These are phyloP conservation scores for Cheilosia impressa DNA, from an alignment of 2,888 invertebrate species.

Conservation along the genomic window DNA sequence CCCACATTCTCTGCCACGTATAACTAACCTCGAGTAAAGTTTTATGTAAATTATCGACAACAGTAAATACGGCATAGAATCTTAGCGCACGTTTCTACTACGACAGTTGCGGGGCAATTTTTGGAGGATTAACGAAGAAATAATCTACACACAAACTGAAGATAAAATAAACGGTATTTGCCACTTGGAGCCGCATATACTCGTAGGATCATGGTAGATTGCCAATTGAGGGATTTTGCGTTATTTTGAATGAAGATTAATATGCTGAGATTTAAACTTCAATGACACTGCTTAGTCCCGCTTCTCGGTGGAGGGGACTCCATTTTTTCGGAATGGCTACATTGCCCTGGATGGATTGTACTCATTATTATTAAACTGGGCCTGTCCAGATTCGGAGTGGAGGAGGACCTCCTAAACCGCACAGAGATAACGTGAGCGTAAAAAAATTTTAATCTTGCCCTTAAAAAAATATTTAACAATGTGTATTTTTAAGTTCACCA, in stretches of 20 bases:
- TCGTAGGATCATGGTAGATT: slow-evolving; percentile 5
- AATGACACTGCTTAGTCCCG: not conserved
- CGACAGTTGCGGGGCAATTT: not conserved
- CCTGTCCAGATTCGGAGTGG: no score
- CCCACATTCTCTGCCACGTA: no score
- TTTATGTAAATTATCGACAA: not conserved
- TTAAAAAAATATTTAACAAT: no score
- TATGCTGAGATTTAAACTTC: slow-evolving; percentile 2
- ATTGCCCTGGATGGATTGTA: not conserved
- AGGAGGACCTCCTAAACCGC: no score
- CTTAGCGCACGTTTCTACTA: not conserved
- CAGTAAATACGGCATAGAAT: not conserved
- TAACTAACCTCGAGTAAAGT: not conserved
- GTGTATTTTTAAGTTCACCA: not conserved
- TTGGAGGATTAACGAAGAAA: slow-evolving; percentile 4
- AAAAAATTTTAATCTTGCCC: no score
- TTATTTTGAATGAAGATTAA: slow-evolving; percentile 31
- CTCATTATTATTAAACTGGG: no score
- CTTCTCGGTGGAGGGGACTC: not conserved
- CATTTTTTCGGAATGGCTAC: not conserved
- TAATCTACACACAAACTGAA: slow-evolving; percentile 9
- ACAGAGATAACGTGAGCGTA: no score
- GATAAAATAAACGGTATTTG: slow-evolving; percentile 21
- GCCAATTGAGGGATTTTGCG: slow-evolving; percentile 31
- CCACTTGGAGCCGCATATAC: not conserved